Evolutionary conservation across 2,797 vertebrate species (phyloP).

Genomic region (Sebastes elongatus): DNA sequence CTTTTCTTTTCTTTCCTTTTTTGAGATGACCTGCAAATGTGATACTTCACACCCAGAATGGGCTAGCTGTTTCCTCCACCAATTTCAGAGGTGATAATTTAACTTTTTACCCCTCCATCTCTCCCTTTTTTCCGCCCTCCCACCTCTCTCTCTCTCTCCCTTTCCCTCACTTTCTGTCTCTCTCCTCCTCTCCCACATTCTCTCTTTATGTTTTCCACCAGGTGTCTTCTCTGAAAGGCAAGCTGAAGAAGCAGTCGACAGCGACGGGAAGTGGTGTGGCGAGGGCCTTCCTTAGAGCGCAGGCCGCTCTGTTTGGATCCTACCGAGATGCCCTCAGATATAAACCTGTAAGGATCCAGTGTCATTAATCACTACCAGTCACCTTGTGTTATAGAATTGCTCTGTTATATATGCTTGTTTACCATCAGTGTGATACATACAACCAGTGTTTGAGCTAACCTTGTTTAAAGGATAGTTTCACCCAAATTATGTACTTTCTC

Average conservation of each 20-base stretch:
- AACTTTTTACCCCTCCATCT: constrained; percentile 77
- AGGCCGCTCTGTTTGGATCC: constrained; percentile 95
- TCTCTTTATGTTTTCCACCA: constrained; percentile 67
- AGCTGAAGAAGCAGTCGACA: constrained; percentile 98
- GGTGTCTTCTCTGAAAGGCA: constrained; percentile 96
- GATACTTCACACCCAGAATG: constrained; percentile 92
- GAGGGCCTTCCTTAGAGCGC: constrained; percentile 91
- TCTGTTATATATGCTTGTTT: not conserved
- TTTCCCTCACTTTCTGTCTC: constrained; percentile 9
- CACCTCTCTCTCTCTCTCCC: not conserved
- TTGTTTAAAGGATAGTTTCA: not conserved
- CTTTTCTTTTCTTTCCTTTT: constrained; percentile 75
- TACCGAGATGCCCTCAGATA: constrained; percentile 97
- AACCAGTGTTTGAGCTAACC: not conserved
- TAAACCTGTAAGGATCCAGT: constrained; percentile 88
- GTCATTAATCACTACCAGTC: not conserved
- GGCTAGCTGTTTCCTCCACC: constrained; percentile 87
- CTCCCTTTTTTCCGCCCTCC: constrained; percentile 38
- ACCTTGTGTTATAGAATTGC: not conserved
- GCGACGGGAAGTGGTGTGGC: constrained; percentile 94
- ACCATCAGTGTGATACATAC: not conserved
- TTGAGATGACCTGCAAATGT: constrained; percentile 91
- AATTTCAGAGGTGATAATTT: constrained; percentile 98
- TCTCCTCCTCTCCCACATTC: constrained; percentile 13
- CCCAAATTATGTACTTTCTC: not conserved